A percentile compares a stretch with the other conserved stretches of the same genome.
These are phyloP conservation scores for Resseliella maxima DNA, from an alignment of 2,888 invertebrate species.

Conservation along the genomic window DNA sequence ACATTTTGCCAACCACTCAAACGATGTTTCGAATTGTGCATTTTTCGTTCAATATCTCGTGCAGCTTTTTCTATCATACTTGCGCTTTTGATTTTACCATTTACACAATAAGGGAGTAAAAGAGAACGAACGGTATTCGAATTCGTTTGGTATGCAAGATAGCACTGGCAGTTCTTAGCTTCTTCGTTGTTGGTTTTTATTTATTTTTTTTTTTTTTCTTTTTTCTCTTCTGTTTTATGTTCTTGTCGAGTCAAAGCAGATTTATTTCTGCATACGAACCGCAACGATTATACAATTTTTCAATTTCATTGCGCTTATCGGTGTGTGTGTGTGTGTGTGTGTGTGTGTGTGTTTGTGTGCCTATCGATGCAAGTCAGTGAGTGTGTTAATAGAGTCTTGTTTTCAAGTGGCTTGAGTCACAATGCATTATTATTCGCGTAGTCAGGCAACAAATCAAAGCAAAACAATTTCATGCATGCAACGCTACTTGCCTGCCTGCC, in stretches of 20 bases:
- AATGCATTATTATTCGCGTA: conserved; percentile 10
- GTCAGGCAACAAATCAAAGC: conserved; percentile 32
- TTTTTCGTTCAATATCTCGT: neutral
- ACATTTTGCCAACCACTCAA: conserved; percentile 13
- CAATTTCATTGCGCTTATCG: conserved; percentile 31
- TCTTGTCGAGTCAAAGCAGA: neutral
- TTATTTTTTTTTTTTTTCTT: neutral
- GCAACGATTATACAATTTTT: conserved; percentile 41
- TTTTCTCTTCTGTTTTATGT: neutral
- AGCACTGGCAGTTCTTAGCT: neutral
- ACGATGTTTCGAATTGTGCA: neutral
- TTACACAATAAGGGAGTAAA: neutral
- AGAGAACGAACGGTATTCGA: neutral
- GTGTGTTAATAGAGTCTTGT: conserved; percentile 53
- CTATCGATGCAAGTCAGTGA: conserved; percentile 54
- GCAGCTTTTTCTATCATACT: neutral
- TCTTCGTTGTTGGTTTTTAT: neutral
- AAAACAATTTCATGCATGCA: conserved; percentile 41
- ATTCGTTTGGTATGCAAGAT: conserved; percentile 37
- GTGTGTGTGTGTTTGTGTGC: conserved; percentile 30
- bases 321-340: conserved; percentile 40
- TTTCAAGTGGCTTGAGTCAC: conserved; percentile 17
- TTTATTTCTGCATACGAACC: conserved; percentile 51
- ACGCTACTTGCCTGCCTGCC: neutral
- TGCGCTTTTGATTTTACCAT: neutral